Base-by-base conservation (phyloP, 1,140 invertebrate genomes). In the Ephestia elutella region DNA sequence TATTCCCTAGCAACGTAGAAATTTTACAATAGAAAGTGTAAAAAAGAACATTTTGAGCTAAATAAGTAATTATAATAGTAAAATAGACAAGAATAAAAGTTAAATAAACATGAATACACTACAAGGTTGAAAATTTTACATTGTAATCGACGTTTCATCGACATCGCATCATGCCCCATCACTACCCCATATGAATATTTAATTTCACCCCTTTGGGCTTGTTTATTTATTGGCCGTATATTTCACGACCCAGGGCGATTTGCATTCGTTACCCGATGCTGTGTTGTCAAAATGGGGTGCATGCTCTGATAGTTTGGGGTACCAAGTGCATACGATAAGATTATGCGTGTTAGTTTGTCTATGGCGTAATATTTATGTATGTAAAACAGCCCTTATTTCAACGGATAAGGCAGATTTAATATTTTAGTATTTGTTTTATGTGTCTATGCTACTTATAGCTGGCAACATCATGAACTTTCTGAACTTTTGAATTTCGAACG, bases 171-270 rank as follows among this genome's bases (percentile, higher is more conserved):
- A 44, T 44, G 38, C 15, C 38, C 15, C 54, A 54, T 53, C 62
- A 60, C 75, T 71, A 70, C 69, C 54, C 55, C 61, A 70, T 77
- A 78, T 83, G 81, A 87, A 85, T 85, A 87, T 84, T 82, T 84
- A 82, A 84, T 81, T 77, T 85, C 77, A 82, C 82, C 83, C 83
- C 80, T 82, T 79, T 78, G 69, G 59, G 49, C 49, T 72, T 85
- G 83, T 86, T 85, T 87, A 85, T 85, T 87, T 87, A 87, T 87
- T 83, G 80, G 80, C 70, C 75, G 75, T 87, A 85, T 87, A 83
- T 86, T 83, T 86, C 82, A 85, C 71, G 64, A 69, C 73, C 68
- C 59, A 57, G 71, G 77, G 67, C 57, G 68, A 80, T 82, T 78
- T 81, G 81, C 80, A 84, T 82, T 68, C 66, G 73, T 62, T 70